Conservation (phyloP, 2,888 invertebrate genomes). For the Cosmorhoe ocellata region DNA sequence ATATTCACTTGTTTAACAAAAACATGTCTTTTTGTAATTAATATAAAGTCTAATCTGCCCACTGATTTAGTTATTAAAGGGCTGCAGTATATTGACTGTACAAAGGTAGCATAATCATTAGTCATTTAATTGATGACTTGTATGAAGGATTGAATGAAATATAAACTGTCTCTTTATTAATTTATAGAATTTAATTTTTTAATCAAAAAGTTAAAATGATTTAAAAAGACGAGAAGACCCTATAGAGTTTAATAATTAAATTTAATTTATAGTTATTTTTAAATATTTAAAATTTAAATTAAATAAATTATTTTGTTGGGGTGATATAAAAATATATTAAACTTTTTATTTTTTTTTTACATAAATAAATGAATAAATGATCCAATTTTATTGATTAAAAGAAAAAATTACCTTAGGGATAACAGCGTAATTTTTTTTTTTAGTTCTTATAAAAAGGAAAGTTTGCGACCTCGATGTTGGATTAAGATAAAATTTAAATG, state of each 20-base stretch:
- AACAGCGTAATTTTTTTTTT: slow-evolving; percentile 91
- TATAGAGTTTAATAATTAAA: slow-evolving; percentile 85
- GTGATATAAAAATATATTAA: slow-evolving; percentile 83
- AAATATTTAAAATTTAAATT: slow-evolving; percentile 49
- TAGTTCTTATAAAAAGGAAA: slow-evolving; percentile 88
- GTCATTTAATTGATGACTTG: slow-evolving; percentile 90
- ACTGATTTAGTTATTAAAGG: slow-evolving; percentile 86
- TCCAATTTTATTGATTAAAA: slow-evolving; percentile 84
- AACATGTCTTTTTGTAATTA: slow-evolving; percentile 86
- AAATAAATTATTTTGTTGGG: slow-evolving; percentile 83
- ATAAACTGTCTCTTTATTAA: slow-evolving; percentile 80
- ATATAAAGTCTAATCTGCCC: slow-evolving; percentile 88
- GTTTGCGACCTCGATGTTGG: slow-evolving; percentile 95
- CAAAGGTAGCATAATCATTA: slow-evolving; percentile 90
- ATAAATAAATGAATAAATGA: slow-evolving; percentile 74
- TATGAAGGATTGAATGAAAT: slow-evolving; percentile 88
- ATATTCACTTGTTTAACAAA: slow-evolving; percentile 89
- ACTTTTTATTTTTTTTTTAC: slow-evolving; percentile 72
- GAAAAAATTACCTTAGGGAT: slow-evolving; percentile 91
- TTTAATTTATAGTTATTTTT: slow-evolving; percentile 60
- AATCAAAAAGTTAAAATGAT: slow-evolving; percentile 85
- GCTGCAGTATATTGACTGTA: slow-evolving; percentile 90
- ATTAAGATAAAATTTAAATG: slow-evolving; percentile 88
- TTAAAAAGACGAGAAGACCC: slow-evolving; percentile 90
- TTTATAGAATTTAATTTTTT: slow-evolving; percentile 71